Evolutionary conservation across 53 echinoderm and acorn worm species (phyloP).

Genomic region (Actinopyga echinites): DNA sequence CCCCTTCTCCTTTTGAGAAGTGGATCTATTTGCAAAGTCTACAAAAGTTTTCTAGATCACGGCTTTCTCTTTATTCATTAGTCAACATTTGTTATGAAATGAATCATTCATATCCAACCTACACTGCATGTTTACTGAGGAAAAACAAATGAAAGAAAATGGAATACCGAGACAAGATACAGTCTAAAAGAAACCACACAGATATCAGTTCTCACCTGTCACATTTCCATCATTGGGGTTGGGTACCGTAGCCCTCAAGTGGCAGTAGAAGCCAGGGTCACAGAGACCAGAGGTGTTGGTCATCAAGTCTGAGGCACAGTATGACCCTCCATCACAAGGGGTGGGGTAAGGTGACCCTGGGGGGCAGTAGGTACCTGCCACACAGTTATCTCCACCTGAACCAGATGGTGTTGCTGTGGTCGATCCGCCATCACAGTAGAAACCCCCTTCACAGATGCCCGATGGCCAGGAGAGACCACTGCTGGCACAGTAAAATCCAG

Average conservation of each 20-base stretch:
- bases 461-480: slow-evolving; percentile 76
- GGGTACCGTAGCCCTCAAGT: slow-evolving; percentile 68
- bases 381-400: slow-evolving; percentile 72
- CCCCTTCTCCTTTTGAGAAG: too few species aligned
- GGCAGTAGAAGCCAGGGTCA: slow-evolving; percentile 84
- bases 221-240: slow-evolving; percentile 89
- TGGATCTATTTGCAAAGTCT: too few species aligned
- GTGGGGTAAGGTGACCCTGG: slow-evolving; percentile 75
- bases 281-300: slow-evolving; percentile 80
- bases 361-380: slow-evolving; percentile 89
- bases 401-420: slow-evolving; percentile 75
- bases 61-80: too few species aligned
- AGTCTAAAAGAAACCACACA: too few species aligned
- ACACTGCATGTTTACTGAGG: too few species aligned
- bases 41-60: too few species aligned
- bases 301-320: slow-evolving; percentile 75
- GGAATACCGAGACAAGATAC: too few species aligned
- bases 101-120: too few species aligned
- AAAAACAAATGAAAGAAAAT: too few species aligned
- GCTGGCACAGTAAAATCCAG: slow-evolving; percentile 92
- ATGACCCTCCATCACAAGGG: slow-evolving; percentile 89
- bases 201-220: slow-evolving; percentile 55
- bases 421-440: slow-evolving; percentile 84
- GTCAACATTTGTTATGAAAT: too few species aligned
- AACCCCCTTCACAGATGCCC: slow-evolving; percentile 83